phyloP scores from a whole-genome alignment of 2,888 invertebrate genomes.

The Cheilosia variabilis region DNA sequence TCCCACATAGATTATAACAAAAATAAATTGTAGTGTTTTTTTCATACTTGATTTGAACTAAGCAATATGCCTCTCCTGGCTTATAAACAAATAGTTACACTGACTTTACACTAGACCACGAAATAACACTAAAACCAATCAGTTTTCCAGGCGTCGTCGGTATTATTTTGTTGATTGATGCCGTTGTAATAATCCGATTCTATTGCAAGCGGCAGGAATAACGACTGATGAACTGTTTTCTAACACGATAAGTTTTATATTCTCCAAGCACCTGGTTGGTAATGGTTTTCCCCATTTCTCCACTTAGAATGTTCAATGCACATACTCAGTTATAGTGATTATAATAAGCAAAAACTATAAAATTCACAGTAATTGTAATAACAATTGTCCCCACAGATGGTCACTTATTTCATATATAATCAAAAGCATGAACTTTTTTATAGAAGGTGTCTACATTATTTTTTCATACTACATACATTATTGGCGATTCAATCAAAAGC shows the following conservation, averaged over 20 bases:
- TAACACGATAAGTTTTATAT: conserved; percentile 34
- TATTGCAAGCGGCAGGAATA: conserved; percentile 11
- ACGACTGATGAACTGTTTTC: conserved; percentile 36
- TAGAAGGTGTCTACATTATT: neutral
- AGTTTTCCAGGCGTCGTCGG: neutral
- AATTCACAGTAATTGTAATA: conserved; percentile 31
- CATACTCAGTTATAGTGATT: conserved; percentile 3
- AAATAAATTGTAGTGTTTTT: neutral
- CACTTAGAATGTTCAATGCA: conserved; percentile 12
- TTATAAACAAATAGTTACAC: no score
- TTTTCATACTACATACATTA: conserved; percentile 1
- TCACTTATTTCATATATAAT: conserved; percentile 7
- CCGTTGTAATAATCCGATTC: conserved; percentile 7
- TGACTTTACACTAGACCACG: no score
- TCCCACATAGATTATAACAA: neutral
- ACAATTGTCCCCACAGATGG: conserved; percentile 33
- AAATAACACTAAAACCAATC: neutral
- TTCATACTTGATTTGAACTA: conserved; percentile 25
- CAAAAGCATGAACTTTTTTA: neutral
- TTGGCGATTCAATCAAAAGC: neutral
- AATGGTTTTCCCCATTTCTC: conserved; percentile 35
- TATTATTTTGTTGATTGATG: neutral
- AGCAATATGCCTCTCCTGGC: no score
- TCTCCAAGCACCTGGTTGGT: neutral
- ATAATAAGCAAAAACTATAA: conserved; percentile 13